Conservation (phyloP, 2,113 vertebrate genomes). For the Mobula hypostoma region DNA sequence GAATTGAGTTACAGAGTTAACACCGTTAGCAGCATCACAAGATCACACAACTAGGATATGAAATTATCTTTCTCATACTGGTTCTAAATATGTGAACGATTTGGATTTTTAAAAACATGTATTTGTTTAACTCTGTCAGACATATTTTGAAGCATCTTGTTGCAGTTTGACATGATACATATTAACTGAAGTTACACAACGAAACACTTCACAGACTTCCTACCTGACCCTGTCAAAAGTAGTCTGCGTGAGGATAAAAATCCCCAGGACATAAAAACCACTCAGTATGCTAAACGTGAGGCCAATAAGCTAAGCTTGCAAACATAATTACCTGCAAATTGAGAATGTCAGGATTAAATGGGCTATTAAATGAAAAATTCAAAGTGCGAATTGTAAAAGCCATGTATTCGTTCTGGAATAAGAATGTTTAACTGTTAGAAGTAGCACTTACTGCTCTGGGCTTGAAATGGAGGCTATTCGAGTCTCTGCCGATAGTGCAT, state of each 20-base stretch:
- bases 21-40: background rate
- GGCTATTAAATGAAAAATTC: constrained; percentile 20
- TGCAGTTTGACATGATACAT: background rate
- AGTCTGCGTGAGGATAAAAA: background rate
- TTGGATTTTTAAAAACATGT: background rate
- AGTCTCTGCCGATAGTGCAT: constrained; percentile 56
- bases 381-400: background rate
- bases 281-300: constrained; percentile 2
- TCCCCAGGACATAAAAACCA: background rate
- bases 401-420: background rate
- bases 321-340: constrained; percentile 14
- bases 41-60: background rate
- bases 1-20: background rate
- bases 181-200: background rate
- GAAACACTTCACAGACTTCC: background rate
- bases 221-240: constrained; percentile 4
- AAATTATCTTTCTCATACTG: background rate
- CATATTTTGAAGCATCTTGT: background rate
- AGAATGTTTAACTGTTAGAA: background rate
- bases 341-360: constrained; percentile 8
- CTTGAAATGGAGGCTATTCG: constrained; percentile 59
- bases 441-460: constrained; percentile 66
- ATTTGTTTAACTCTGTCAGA: background rate
- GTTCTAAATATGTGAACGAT: background rate
- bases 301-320: constrained; percentile 12